Evolutionary conservation across 2,888 invertebrate species (phyloP), one percentile per base, ranked within the genome.

Genomic region (Campoplex capitator): DNA sequence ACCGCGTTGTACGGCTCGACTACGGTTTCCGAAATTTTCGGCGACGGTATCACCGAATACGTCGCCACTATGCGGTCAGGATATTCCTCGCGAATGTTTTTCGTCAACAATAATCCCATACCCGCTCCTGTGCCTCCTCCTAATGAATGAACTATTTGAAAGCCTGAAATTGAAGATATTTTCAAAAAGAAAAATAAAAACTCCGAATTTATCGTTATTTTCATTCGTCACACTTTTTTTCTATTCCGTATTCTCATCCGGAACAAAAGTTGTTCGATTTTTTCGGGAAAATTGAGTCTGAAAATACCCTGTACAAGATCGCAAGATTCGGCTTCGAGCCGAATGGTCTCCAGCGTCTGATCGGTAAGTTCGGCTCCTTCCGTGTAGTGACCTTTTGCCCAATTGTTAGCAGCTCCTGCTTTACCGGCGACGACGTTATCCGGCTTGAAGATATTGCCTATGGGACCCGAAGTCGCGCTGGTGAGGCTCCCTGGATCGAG

Each of bases 1-100:
- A 98, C 97, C 90, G 98, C 98, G 93, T 98, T 98, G 96, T 98
- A 98, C 71, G 98, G 98, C 95, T 98, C 98, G 78, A 98, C 98
- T 90, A 98, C 98, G 91, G 98, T 98, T 95, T 98, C 98, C 89
- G 98, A 98, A 92, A 97, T 97, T 96, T 96, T 98, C 84, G 97
- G 97, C 88, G 97, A 97, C 93, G 97, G 97, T 93, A 97, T 96
- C n/a, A 97, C 95, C 18, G 96, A 96, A 93, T 96, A 97, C 0
- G 96, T 96, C 91, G 96, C 96, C 94, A 97, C 96, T 89, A 97
- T 97, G 88, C 97, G 95, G 94, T 98, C 98, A 32, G 98, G 97
- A 94, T 98, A 98, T 94, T 98, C 98, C 92, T 98, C 98, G 83
- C 97, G 95, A 93, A 98, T 97, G 93, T 98, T 97, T 88, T 97